A percentile compares a stretch with the other conserved stretches of the same genome.
phyloP scores from a whole-genome alignment of 2,888 invertebrate species.

The Ennomos erosarius region DNA sequence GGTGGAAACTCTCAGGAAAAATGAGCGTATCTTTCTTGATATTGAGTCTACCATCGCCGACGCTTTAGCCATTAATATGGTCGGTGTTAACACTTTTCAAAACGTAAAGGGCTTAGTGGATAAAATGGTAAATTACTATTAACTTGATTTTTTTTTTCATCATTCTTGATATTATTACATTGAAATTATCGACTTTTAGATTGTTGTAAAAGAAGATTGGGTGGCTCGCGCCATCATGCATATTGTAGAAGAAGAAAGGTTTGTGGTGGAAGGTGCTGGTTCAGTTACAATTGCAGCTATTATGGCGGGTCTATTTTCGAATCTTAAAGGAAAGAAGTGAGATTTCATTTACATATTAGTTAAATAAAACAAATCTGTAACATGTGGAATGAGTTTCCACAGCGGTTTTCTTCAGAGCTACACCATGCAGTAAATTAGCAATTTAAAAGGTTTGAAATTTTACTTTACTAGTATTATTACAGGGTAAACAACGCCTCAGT shows the following conservation, averaged over 20 bases:
- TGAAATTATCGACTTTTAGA: conserved; percentile 55
- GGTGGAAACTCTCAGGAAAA: conserved; percentile 84
- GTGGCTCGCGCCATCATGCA: conserved; percentile 92
- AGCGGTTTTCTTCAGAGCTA: no score
- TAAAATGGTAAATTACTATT: conserved; percentile 72
- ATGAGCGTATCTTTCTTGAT: conserved; percentile 88
- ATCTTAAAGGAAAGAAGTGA: conserved; percentile 93
- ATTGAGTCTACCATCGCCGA: conserved; percentile 92
- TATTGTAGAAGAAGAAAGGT: conserved; percentile 92
- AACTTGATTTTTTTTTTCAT: background rate
- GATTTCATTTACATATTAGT: conserved; percentile 21
- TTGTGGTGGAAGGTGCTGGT: conserved; percentile 95
- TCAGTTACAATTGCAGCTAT: conserved; percentile 93
- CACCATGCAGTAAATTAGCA: no score
- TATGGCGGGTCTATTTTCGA: conserved; percentile 91
- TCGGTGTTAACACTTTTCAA: conserved; percentile 74
- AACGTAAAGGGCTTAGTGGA: conserved; percentile 70
- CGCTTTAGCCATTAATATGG: conserved; percentile 85
- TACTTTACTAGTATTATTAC: no score
- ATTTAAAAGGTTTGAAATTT: no score
- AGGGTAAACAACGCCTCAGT: no score
- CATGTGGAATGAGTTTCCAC: no score
- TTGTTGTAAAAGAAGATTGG: conserved; percentile 93
- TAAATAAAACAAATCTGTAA: no score
- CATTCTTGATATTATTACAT: background rate